These are phyloP conservation scores for Cheirogaleus medius DNA, from an alignment of 2,113 vertebrate genomes.

Conservation along the genomic window DNA sequence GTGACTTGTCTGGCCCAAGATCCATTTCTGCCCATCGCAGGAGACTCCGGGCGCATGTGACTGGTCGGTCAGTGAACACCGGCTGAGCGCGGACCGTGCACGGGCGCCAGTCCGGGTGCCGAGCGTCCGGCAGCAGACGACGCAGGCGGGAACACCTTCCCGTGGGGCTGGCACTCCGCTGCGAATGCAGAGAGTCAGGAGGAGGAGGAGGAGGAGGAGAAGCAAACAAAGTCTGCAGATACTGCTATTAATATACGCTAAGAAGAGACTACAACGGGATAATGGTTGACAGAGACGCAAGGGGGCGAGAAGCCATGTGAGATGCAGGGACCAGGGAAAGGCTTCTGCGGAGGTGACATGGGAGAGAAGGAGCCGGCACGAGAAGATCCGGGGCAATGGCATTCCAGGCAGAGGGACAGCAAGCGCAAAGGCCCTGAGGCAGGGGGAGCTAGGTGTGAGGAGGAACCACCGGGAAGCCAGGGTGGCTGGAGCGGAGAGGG, in stretches of 20 bases:
- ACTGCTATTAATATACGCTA: background rate
- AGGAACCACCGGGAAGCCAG: background rate
- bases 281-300: background rate
- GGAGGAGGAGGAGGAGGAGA: too few species aligned
- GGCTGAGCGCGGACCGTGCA: rapidly evolving
- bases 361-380: too few species aligned
- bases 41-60: rapidly evolving
- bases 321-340: background rate
- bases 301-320: background rate
- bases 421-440: background rate
- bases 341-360: background rate
- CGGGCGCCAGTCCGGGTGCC: rapidly evolving
- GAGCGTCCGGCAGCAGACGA: rapidly evolving
- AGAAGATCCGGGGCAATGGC: background rate
- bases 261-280: background rate
- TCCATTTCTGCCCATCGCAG: rapidly evolving
- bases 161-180: background rate
- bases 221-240: rapidly evolving
- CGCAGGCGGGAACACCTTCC: background rate
- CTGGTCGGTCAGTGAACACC: background rate
- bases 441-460: rapidly evolving
- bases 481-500: background rate
- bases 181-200: background rate
- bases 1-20: rapidly evolving
- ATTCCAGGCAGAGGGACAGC: background rate